phyloP scores from a whole-genome alignment of 2,113 vertebrate genomes.

The Phaetusa simplex region DNA sequence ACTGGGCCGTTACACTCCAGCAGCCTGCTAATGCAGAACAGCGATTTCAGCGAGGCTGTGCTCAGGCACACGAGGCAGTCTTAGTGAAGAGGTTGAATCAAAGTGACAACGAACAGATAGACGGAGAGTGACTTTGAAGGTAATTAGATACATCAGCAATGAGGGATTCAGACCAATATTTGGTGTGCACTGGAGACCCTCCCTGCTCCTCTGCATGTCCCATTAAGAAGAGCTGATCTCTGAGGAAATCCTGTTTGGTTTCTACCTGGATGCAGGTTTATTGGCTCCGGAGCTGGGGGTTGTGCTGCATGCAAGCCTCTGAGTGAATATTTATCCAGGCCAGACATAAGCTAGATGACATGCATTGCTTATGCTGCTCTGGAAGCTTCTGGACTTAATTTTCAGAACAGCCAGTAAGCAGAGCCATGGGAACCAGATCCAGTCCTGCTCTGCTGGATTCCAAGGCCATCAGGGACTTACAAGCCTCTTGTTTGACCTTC shows the following conservation, averaged over 20 bases:
- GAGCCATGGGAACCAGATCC: background rate
- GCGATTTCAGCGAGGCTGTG: background rate
- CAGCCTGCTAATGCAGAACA: background rate
- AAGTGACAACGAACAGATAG: background rate
- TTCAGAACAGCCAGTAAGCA: background rate
- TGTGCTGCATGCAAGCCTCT: background rate
- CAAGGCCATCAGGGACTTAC: background rate
- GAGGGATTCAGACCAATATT: background rate
- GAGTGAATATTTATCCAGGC: background rate
- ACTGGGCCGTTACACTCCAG: rapidly evolving
- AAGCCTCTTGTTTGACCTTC: background rate
- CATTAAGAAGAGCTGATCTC: background rate
- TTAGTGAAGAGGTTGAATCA: background rate
- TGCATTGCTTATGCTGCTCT: background rate
- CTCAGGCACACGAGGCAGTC: background rate
- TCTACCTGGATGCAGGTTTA: background rate
- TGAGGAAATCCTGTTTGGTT: background rate
- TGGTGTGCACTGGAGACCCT: background rate
- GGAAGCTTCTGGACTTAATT: constrained; percentile 20
- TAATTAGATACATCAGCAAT: background rate
- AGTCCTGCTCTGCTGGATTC: background rate
- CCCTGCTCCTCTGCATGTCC: background rate
- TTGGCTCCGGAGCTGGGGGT: background rate
- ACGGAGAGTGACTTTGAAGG: background rate
- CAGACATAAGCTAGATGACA: background rate